Conservation (phyloP, 1,140 invertebrate genomes). For the Lanistes nyassanus region DNA sequence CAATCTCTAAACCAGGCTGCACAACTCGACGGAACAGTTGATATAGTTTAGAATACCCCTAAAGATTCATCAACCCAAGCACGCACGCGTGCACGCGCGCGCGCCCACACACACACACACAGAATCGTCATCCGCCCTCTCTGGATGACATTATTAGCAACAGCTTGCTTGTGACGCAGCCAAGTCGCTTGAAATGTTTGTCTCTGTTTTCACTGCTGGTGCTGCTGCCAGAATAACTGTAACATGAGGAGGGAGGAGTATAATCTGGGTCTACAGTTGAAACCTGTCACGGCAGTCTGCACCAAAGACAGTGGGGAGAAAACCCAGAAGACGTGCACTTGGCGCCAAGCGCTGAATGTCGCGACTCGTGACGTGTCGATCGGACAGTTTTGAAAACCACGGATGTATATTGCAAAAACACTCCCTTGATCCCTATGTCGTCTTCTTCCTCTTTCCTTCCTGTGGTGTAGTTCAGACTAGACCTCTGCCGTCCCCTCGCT, state of each 20-base stretch:
- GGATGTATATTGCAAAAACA: not conserved
- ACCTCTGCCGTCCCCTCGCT: not conserved
- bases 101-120: slow-evolving; percentile 2
- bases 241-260: no score
- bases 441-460: not conserved
- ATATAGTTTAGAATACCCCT: not conserved
- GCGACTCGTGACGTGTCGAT: no score
- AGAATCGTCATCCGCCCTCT: not conserved
- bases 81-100: slow-evolving; percentile 1
- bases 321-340: no score
- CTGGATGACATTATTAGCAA: not conserved
- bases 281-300: no score
- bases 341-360: no score
- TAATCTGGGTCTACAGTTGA: no score
- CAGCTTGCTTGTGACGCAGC: not conserved
- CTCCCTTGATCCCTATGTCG: not conserved
- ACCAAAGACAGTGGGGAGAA: no score
- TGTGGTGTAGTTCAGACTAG: not conserved
- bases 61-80: not conserved
- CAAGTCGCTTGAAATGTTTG: not conserved
- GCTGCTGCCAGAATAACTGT: no score
- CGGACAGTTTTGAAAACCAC: no score
- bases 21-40: not conserved
- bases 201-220: not conserved
- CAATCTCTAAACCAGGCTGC: not conserved